Evolutionary conservation across 2,797 vertebrate genomes (phyloP).

Genomic region (Percopsis omiscomaycus): DNA sequence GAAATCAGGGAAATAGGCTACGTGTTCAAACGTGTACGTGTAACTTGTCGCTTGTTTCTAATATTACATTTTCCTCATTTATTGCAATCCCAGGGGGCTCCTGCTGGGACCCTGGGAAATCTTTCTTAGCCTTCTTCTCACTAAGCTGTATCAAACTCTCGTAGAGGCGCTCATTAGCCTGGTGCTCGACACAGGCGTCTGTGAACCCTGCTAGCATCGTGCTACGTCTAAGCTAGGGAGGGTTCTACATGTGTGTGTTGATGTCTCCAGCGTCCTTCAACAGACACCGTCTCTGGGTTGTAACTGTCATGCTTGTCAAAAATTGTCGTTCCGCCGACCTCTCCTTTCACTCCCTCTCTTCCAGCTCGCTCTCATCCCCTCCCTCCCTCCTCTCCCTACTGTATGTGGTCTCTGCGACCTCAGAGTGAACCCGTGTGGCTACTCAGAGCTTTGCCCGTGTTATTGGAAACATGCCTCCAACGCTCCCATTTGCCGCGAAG

Average conservation of each 20-base stretch:
- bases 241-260: conserved; percentile 1
- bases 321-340: conserved; percentile 22
- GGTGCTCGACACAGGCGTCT: conserved; percentile 41
- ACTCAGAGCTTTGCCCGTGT: conserved; percentile 56
- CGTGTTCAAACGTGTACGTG: no score
- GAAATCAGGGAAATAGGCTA: background rate
- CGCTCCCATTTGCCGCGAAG: conserved; percentile 58
- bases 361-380: conserved; percentile 8
- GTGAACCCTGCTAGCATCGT: conserved; percentile 37
- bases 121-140: background rate
- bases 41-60: no score
- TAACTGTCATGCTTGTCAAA: conserved; percentile 25
- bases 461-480: conserved; percentile 70
- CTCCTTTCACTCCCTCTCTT: conserved; percentile 11
- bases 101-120: conserved; percentile 9
- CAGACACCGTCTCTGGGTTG: conserved; percentile 24
- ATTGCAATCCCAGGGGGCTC: conserved; percentile 15
- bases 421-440: conserved; percentile 63
- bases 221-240: conserved; percentile 19
- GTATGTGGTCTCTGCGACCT: conserved; percentile 59
- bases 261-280: conserved; percentile 21
- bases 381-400: conserved; percentile 32
- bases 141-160: conserved; percentile 24
- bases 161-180: conserved; percentile 23
- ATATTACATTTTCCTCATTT: no score